A percentile compares a stretch with the other conserved stretches of the same genome.
These are phyloP conservation scores for Solen grandis DNA, from an alignment of 1,140 invertebrate species.

Conservation along the genomic window DNA sequence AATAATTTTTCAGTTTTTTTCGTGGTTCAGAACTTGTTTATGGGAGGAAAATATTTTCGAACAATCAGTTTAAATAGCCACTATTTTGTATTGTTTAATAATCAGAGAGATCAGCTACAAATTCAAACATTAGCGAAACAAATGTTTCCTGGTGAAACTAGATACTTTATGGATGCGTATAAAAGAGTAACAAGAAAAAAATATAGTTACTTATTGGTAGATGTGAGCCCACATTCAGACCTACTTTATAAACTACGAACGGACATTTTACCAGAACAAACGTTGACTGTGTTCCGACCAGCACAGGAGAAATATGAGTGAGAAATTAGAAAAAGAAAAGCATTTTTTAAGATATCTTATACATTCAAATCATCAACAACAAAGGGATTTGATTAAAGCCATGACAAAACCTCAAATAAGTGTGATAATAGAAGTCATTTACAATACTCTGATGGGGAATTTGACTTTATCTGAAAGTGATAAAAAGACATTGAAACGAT, in stretches of 20 bases:
- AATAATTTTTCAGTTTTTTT: slow-evolving; percentile 35
- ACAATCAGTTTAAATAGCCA: slow-evolving; percentile 42
- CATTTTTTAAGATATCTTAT: slow-evolving; percentile 45
- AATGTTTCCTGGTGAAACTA: too few relatives aligned
- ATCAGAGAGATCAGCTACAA: slow-evolving; percentile 56
- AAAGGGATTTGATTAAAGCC: slow-evolving; percentile 24
- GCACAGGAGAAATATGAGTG: slow-evolving; percentile 24
- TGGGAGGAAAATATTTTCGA: too few relatives aligned
- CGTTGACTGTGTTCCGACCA: slow-evolving; percentile 28
- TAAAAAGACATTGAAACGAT: too few relatives aligned
- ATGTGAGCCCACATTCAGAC: slow-evolving; percentile 18
- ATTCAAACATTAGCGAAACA: slow-evolving; percentile 58
- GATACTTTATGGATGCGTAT: too few relatives aligned
- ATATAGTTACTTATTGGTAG: too few relatives aligned
- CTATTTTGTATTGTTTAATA: too few relatives aligned
- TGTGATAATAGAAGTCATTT: slow-evolving; percentile 46
- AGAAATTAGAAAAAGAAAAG: too few relatives aligned
- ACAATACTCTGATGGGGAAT: slow-evolving; percentile 41
- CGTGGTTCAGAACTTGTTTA: too few relatives aligned
- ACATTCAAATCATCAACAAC: slow-evolving; percentile 42
- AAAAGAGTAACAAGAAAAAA: too few relatives aligned
- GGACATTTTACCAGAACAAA: too few relatives aligned
- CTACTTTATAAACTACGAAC: slow-evolving; percentile 32
- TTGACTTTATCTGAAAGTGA: too few relatives aligned
- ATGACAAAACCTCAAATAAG: slow-evolving; percentile 39